Conservation (phyloP, 2,888 invertebrate species). For the Adelognathus sp. region DNA sequence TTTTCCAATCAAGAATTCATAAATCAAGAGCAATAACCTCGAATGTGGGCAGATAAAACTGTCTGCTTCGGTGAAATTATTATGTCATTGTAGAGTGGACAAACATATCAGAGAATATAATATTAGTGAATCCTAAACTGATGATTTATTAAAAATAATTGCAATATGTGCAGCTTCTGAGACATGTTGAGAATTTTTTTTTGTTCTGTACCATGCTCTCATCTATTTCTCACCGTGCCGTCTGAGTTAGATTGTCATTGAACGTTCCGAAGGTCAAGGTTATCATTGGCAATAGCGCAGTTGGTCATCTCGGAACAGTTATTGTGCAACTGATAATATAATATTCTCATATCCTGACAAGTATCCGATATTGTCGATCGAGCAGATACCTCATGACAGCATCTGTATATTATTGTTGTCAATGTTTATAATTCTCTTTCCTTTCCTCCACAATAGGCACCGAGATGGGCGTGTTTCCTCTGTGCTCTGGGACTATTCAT, state of each 20-base stretch:
- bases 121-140: no score
- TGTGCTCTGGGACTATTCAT: conserved; percentile 97
- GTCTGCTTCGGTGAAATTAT: no score
- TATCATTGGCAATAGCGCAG: neutral
- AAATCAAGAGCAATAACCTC: no score
- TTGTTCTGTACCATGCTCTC: no score
- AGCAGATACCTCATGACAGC: neutral
- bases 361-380: no score
- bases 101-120: no score
- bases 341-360: neutral
- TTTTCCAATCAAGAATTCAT: neutral
- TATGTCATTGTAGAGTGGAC: no score
- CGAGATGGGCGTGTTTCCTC: conserved; percentile 95
- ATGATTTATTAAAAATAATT: no score
- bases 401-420: neutral
- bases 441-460: conserved; percentile 83
- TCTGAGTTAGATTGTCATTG: neutral
- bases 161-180: no score
- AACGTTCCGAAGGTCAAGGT: conserved; percentile 28
- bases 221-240: no score
- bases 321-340: neutral
- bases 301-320: neutral
- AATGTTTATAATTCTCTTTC: neutral
- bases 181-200: no score
- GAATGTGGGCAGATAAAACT: no score